These are phyloP conservation scores for Bedellia somnulentella DNA, from an alignment of 2,888 invertebrate genomes.

Conservation along the genomic window DNA sequence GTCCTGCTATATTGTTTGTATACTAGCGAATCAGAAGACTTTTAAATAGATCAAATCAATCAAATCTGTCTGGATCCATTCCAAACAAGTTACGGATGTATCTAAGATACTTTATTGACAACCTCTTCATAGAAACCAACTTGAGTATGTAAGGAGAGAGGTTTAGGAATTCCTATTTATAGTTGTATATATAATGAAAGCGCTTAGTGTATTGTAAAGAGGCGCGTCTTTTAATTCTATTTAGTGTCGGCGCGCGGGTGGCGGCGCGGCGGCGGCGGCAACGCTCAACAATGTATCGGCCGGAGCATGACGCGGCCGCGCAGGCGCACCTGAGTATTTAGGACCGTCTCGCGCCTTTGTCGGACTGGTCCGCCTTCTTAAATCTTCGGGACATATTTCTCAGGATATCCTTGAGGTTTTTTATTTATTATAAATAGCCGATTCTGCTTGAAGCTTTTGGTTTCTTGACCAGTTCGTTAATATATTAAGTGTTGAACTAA, in stretches of 20 bases:
- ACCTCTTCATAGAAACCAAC: too few relatives aligned
- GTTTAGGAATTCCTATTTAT: slow-evolving; percentile 33
- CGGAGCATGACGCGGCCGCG: slow-evolving; percentile 13
- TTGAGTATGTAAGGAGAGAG: slow-evolving; percentile 16
- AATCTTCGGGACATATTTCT: background rate
- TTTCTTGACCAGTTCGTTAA: too few relatives aligned
- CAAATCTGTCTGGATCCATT: too few relatives aligned
- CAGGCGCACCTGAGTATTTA: slow-evolving; percentile 48
- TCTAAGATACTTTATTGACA: too few relatives aligned
- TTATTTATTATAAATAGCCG: too few relatives aligned
- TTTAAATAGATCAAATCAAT: too few relatives aligned
- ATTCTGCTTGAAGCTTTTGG: too few relatives aligned
- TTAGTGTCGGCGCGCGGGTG: slow-evolving; percentile 25
- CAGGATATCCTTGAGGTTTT: too few relatives aligned
- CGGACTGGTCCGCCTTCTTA: slow-evolving; percentile 22
- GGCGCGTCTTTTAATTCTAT: slow-evolving; percentile 44
- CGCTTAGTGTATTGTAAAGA: slow-evolving; percentile 38
- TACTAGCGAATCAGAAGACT: too few relatives aligned
- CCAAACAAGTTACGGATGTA: too few relatives aligned
- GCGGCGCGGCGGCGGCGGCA: slow-evolving; percentile 17
- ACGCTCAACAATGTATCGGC: slow-evolving; percentile 31
- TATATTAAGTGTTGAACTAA: too few relatives aligned
- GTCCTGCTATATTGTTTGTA: too few relatives aligned
- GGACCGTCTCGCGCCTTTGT: slow-evolving; percentile 35
- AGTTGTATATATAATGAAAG: slow-evolving; percentile 40